Percentiles rank a stretch among this genome's conserved stretches.
Conservation (phyloP, 2,888 invertebrate species). For the Gastracanthus pulcherrimus region DNA sequence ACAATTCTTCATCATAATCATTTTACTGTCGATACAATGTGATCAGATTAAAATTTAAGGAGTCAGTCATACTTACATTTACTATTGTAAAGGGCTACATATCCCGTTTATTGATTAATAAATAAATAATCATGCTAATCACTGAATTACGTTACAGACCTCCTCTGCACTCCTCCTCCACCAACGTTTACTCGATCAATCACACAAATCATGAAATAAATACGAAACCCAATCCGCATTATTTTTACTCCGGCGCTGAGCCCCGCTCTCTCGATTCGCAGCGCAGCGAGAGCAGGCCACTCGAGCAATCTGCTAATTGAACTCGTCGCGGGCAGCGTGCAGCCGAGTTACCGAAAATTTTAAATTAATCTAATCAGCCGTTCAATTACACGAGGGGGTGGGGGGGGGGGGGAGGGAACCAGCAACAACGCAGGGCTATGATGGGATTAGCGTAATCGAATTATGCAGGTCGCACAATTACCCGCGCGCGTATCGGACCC, state of each 20-base stretch:
- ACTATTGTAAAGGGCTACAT: too few species aligned
- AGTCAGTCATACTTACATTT: too few species aligned
- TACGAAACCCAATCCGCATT: not conserved
- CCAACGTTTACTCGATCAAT: not conserved
- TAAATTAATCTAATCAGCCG: slow-evolving; percentile 73
- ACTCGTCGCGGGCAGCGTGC: too few species aligned
- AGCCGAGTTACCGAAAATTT: slow-evolving; percentile 69
- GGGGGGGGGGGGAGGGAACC: not conserved
- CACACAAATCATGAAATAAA: not conserved
- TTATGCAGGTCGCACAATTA: slow-evolving; percentile 72
- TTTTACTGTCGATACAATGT: too few species aligned
- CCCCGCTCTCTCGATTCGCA: not conserved
- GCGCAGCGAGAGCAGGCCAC: not conserved
- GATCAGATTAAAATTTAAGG: too few species aligned
- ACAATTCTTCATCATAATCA: too few species aligned
- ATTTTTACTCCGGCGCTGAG: not conserved
- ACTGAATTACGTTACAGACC: too few species aligned
- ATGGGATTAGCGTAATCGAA: slow-evolving; percentile 73
- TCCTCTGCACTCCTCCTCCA: too few species aligned
- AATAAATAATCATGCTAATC: too few species aligned
- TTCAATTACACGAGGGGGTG: slow-evolving; percentile 67
- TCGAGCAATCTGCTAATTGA: slow-evolving; percentile 65
- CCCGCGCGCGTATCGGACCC: slow-evolving; percentile 28
- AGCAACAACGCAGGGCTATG: slow-evolving; percentile 51
- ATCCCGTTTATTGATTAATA: too few species aligned